Evolutionary conservation across 30 jellyfish, hydroid and myxozoan genomes (phyloP), one percentile per base, ranked within the genome.

Genomic region (Nemopilema nomurai): DNA sequence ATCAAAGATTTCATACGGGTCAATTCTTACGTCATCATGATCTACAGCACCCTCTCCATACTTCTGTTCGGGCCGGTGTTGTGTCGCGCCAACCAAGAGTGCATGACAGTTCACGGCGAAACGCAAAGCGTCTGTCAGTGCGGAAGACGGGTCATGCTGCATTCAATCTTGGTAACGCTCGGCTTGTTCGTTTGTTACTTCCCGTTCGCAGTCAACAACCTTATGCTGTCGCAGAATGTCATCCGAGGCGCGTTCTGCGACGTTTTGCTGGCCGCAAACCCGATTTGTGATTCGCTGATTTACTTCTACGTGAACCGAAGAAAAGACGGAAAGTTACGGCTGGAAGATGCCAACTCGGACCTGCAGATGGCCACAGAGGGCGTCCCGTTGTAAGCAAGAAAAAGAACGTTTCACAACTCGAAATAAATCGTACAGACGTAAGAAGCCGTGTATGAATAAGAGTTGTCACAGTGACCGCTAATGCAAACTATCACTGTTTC

Each of bases 261-360:
- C 70, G 25, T 73, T n/a, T 18, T 73, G 83, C 17, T 73, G 4
- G 83, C 83, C 1, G 20, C 23, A 0, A 73, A 73, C 69, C 83
- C 83, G 64, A 6, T 24, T 1, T 0, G 20, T 1, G 83, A 73
- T 24, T 65, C 83, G 16, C 16, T 49, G 19, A 23, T 73, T 16
- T 73, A 73, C 83, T 73, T 18, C 69, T 73, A 73, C 33, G 83
- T 73, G 20, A 73, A 41, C 83, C 31, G 83, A 49, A 41, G 29
- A 73, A 67, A 33, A 67, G 25, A 31, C 50, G 28, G 49, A 64
- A 73, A 27, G 64, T n/a, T 8, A 20, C 28, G 33, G 64, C 4
- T 31, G 1, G 83, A 18, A 20, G 52, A 32, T 21, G 69, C 69
- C 31, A 41, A 28, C 69, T 32, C 69, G 27, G 69, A 73, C 50